Conservation (phyloP, 2,888 invertebrate genomes). For the Heteromurus nitidus region DNA sequence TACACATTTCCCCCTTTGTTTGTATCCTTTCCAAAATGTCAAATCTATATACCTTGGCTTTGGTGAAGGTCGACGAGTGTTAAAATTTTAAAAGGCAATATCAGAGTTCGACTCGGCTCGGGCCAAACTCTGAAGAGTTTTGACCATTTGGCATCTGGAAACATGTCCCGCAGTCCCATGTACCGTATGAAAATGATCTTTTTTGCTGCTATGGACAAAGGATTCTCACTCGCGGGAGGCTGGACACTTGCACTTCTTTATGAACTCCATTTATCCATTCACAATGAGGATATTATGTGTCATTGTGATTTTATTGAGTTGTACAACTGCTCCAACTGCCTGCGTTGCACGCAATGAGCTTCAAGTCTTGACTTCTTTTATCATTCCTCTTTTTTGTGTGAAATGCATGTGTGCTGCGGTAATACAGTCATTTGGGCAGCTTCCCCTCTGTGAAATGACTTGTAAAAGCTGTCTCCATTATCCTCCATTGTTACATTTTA, state of each 20-base stretch:
- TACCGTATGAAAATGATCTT: background rate
- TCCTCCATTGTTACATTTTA: background rate
- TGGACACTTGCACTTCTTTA: constrained; percentile 55
- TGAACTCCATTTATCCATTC: constrained; percentile 43
- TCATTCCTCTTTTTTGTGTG: too few species aligned
- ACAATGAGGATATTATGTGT: constrained; percentile 54
- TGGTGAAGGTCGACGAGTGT: constrained; percentile 34
- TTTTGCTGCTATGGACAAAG: background rate
- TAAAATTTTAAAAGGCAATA: constrained; percentile 35
- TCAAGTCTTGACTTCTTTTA: too few species aligned
- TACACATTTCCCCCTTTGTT: background rate
- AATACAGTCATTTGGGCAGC: constrained; percentile 46
- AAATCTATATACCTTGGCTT: background rate
- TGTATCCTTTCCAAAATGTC: background rate
- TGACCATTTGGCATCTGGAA: constrained; percentile 6
- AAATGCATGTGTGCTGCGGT: too few species aligned
- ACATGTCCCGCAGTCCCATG: background rate
- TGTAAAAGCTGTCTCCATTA: constrained; percentile 43
- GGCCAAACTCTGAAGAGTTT: constrained; percentile 31
- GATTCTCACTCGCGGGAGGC: constrained; percentile 30
- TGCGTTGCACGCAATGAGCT: too few species aligned
- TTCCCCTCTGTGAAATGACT: constrained; percentile 59
- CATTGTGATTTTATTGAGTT: constrained; percentile 60
- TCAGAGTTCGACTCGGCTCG: too few species aligned
- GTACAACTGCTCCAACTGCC: constrained; percentile 10